Evolutionary conservation across 2,113 vertebrate species (phyloP).

Genomic region (Globicephala melas): DNA sequence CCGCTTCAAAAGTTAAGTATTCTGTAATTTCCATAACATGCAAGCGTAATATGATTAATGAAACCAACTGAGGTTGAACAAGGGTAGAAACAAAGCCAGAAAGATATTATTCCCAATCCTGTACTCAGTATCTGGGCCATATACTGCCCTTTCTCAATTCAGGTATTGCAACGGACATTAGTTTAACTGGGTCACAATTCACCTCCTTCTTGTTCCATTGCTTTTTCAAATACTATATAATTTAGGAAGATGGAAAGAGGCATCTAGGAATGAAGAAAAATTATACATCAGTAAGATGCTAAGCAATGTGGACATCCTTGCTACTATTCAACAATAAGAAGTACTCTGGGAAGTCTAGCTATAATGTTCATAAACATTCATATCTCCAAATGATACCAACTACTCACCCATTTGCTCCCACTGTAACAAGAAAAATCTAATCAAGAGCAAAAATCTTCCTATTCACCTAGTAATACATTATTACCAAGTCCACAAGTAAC

Average conservation of each 20-base stretch:
- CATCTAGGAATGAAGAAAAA: slow-evolving; percentile 77
- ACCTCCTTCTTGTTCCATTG: slow-evolving; percentile 78
- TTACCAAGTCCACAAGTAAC: slow-evolving; percentile 33
- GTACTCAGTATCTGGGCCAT: slow-evolving; percentile 75
- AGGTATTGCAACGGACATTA: slow-evolving; percentile 77
- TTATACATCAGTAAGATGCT: slow-evolving; percentile 79
- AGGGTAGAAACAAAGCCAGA: slow-evolving; percentile 68
- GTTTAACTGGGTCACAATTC: slow-evolving; percentile 79
- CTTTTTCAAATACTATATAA: slow-evolving; percentile 80
- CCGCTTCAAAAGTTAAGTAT: slow-evolving; percentile 53
- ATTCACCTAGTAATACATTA: neutral
- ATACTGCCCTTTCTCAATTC: slow-evolving; percentile 76
- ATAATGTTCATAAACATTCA: slow-evolving; percentile 53
- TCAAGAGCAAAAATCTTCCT: slow-evolving; percentile 47
- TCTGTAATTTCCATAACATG: slow-evolving; percentile 70
- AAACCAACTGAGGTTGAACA: slow-evolving; percentile 67
- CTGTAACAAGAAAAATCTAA: slow-evolving; percentile 47
- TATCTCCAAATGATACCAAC: slow-evolving; percentile 36
- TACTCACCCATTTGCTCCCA: slow-evolving; percentile 57
- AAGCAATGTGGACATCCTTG: slow-evolving; percentile 75
- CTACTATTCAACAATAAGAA: slow-evolving; percentile 72
- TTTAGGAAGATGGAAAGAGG: slow-evolving; percentile 77
- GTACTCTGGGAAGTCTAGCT: slow-evolving; percentile 68
- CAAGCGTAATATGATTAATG: slow-evolving; percentile 65
- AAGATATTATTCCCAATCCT: slow-evolving; percentile 71